A percentile compares a stretch with the other conserved stretches of the same genome.
These are phyloP conservation scores for Limenitis camilla DNA, from an alignment of 2,888 invertebrate species.

Conservation along the genomic window DNA sequence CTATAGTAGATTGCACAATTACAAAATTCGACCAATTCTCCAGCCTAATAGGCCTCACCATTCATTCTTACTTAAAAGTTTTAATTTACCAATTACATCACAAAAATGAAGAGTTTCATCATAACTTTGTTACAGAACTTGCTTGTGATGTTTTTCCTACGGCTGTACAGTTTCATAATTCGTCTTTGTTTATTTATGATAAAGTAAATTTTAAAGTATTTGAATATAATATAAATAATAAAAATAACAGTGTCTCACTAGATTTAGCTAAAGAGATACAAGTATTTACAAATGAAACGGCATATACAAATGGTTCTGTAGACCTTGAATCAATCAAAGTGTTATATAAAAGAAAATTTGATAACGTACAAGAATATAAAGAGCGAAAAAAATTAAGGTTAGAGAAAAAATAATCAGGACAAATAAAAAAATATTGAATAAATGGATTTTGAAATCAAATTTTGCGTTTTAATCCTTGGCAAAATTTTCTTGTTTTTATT, in stretches of 20 bases:
- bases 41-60: slow-evolving; percentile 66
- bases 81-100: slow-evolving; percentile 59
- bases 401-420: slow-evolving; percentile 45
- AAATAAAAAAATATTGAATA: no score
- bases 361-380: slow-evolving; percentile 86
- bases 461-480: no score
- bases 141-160: slow-evolving; percentile 55
- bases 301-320: slow-evolving; percentile 22
- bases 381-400: slow-evolving; percentile 83
- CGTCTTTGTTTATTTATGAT: slow-evolving; percentile 54
- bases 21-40: slow-evolving; percentile 40
- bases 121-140: slow-evolving; percentile 47
- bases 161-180: slow-evolving; percentile 47
- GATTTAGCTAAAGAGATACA: slow-evolving; percentile 32
- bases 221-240: slow-evolving; percentile 41
- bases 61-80: slow-evolving; percentile 65
- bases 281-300: slow-evolving; percentile 38
- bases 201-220: slow-evolving; percentile 42
- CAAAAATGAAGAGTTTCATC: slow-evolving; percentile 36
- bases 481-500: no score
- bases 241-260: slow-evolving; percentile 35
- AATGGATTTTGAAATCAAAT: no score
- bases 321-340: slow-evolving; percentile 62
- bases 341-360: slow-evolving; percentile 85
- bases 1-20: slow-evolving; percentile 62